Evolutionary conservation across 2,888 invertebrate genomes (phyloP), one percentile per base, ranked within the genome.

Genomic region (Anagyrus pseudococci): DNA sequence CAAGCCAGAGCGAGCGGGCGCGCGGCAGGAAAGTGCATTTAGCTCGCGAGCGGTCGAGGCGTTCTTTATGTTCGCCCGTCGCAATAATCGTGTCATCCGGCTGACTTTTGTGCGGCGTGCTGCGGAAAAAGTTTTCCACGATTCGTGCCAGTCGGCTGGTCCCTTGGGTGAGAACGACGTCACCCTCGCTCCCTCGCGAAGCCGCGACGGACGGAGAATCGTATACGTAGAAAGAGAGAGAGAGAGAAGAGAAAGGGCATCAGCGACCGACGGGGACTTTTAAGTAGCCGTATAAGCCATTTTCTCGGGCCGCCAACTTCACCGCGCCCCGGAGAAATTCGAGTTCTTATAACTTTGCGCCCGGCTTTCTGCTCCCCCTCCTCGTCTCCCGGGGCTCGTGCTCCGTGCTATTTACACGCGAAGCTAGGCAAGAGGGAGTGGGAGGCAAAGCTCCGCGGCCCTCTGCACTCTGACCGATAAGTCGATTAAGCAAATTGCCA

Each of bases 231-330:
- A 53, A 20, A 6, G 25, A 23, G 26, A 43, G 4, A 48, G 46
- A 7, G 37, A 29, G 29, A 49, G 22, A 47, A 47, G 47, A 37
- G 47, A 37, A 40, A 23, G 13, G 25, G n/a, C 46, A 29, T 23
- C 20, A 37, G 10, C 10, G 37, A 37, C 10, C 22, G 25, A 33
- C n/a, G 37, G 8, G 23, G 44, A 49, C 44, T 50, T 55, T 41
- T 61, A 55, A 61, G 33, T 55, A 61, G n/a, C 33, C 43, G 15
- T 33, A 49, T 19, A 43, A 55, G 54, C 49, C 48, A 60, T 60
- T 49, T 60, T 41, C 57, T 49, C 49, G 33, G 20, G 13, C 10
- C 33, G 15, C 13, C 15, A 15, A 37, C 8, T 37, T 37, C 8
- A 29, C 6, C 29, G 33, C 3, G 33, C 33, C 15, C 13, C 8